Evolutionary conservation across 1,140 invertebrate species (phyloP).

Genomic region (Nylanderia fulva): DNA sequence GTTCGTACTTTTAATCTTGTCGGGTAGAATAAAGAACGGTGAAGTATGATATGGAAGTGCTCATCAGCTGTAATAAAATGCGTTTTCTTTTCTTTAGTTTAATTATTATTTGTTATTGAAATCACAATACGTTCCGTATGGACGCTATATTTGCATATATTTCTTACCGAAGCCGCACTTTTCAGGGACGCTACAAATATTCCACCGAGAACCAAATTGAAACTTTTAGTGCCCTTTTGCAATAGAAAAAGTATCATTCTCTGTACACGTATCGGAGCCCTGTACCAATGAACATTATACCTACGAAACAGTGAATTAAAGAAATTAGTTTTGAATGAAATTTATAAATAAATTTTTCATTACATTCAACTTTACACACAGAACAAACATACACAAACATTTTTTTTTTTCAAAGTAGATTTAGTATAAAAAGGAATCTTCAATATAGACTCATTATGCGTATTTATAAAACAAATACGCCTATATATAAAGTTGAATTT

Average conservation of each 20-base stretch:
- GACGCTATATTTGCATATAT: neutral
- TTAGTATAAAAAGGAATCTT: too few relatives aligned
- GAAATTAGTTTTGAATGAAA: too few relatives aligned
- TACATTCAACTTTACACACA: too few relatives aligned
- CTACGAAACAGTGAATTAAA: slow-evolving; percentile 12
- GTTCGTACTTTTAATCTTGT: neutral
- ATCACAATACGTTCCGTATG: too few relatives aligned
- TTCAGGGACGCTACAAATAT: too few relatives aligned
- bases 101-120: neutral
- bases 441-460: too few relatives aligned
- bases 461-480: neutral
- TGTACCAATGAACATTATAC: slow-evolving; percentile 7
- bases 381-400: too few relatives aligned
- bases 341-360: neutral
- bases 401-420: too few relatives aligned
- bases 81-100: neutral
- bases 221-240: too few relatives aligned
- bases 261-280: neutral
- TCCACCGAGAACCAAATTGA: too few relatives aligned
- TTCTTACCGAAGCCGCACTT: neutral
- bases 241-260: slow-evolving; percentile 3
- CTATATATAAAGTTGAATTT: neutral
- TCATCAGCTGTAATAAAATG: neutral
- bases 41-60: slow-evolving; percentile 12
- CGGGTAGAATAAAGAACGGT: slow-evolving; percentile 21